Conservation (phyloP, 2,888 invertebrate genomes). For the Drosophila vallismaia region DNA sequence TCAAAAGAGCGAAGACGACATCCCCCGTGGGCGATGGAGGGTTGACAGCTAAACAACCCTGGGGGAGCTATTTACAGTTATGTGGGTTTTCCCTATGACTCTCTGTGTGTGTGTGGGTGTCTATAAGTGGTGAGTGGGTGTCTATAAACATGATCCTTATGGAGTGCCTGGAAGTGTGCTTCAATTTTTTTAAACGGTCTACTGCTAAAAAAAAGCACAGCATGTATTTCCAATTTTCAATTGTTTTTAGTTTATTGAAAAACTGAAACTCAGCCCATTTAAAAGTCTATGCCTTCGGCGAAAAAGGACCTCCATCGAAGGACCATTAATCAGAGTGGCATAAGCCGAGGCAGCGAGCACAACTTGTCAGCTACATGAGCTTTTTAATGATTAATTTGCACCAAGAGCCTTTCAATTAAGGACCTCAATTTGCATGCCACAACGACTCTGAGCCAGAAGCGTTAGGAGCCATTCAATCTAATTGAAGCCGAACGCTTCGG, state of each 20-base stretch:
- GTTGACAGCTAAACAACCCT: slow-evolving; percentile 82
- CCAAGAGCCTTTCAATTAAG: slow-evolving; percentile 68
- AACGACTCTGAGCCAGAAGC: slow-evolving; percentile 15
- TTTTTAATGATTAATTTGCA: slow-evolving; percentile 72
- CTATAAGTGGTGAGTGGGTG: slow-evolving; percentile 53
- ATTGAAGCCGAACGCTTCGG: slow-evolving; percentile 39
- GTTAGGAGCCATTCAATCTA: slow-evolving; percentile 37
- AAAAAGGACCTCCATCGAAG: slow-evolving; percentile 14
- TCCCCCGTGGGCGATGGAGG: slow-evolving; percentile 50
- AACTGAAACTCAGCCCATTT: slow-evolving; percentile 65
- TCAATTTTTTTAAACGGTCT: slow-evolving; percentile 36
- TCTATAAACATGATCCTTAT: slow-evolving; percentile 75
- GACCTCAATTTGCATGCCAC: slow-evolving; percentile 66
- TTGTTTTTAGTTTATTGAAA: slow-evolving; percentile 57
- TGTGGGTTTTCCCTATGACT: slow-evolving; percentile 30
- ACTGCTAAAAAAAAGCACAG: background rate
- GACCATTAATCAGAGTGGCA: slow-evolving; percentile 76
- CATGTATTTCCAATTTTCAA: too few relatives aligned
- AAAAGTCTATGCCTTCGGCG: slow-evolving; percentile 50
- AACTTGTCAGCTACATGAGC: slow-evolving; percentile 67
- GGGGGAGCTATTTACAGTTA: slow-evolving; percentile 83
- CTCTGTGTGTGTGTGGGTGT: slow-evolving; percentile 17
- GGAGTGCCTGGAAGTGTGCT: slow-evolving; percentile 65
- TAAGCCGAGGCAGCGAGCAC: slow-evolving; percentile 47
- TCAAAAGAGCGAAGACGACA: slow-evolving; percentile 65